Base-by-base conservation (phyloP, 1,140 invertebrate genomes). In the Lycorma delicatula region DNA sequence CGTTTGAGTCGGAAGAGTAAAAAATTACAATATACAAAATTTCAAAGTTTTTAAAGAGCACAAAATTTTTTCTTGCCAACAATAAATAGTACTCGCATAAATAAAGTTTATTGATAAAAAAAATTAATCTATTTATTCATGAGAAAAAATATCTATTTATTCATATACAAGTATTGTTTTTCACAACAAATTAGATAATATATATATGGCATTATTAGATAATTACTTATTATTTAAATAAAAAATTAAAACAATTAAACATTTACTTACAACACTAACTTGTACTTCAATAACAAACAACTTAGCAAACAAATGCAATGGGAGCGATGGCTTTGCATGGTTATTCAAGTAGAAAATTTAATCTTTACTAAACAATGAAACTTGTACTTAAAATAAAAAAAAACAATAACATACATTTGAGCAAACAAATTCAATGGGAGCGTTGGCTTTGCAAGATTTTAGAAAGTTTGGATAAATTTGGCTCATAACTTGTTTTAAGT, bases 391-490 rank as follows among this genome's bases (percentile, higher is more conserved):
- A 38, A 38, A 38, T n/a, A n/a, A n/a, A 38, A 38, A 38, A 38
- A 38, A 38, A 38, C 36, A 38, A 38, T 13, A 38, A 38, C 36
- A 38, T 38, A 38, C 36, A 13, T 38, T 38, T 38, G 36, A 38
- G 12, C 36, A 38, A 38, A 38, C n/a, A 38, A 38, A 38, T 38
- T 38, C 56, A 60, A 56, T 64, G 56, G n/a, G 56, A 63, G 50
- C 54, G 44, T 57, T 58, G 63, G 52, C 60, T 58, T 61, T 64
- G 63, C 63, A 63, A 60, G 36, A 5, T 47, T 60, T 58, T 61
- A 44, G 62, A 62, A 64, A 64, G 57, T 64, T 64, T 63, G 38
- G 48, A 26, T 59, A 61, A 60, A 56, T 63, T 44, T 58, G 62
- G 58, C 52, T 55, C 50, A 60, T 60, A 65, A 61, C 46, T 61